A percentile compares a stretch with the other conserved stretches of the same genome.
These are phyloP conservation scores for Valencia hispanica DNA, from an alignment of 2,797 vertebrate genomes.

Conservation along the genomic window DNA sequence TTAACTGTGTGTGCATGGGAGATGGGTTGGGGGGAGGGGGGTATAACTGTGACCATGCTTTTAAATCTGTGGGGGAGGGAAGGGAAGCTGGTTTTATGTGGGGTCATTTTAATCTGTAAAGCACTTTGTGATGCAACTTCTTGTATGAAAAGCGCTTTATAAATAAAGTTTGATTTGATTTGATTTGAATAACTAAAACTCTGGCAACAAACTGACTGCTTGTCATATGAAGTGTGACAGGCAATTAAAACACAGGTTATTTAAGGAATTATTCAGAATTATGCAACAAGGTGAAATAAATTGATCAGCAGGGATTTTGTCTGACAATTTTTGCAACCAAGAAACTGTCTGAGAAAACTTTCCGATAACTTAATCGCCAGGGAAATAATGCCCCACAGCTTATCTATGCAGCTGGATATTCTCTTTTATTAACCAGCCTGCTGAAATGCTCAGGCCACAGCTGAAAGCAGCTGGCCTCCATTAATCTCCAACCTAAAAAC, in stretches of 20 bases:
- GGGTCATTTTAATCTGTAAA: no score
- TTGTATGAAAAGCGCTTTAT: no score
- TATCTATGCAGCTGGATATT: constrained; percentile 46
- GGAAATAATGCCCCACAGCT: constrained; percentile 4
- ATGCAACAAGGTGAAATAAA: background rate
- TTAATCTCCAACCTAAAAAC: constrained; percentile 80
- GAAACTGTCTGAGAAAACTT: background rate
- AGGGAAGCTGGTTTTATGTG: no score
- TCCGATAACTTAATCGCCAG: background rate
- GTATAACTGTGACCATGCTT: no score
- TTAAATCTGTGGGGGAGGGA: no score
- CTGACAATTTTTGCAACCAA: background rate
- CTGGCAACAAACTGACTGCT: constrained; percentile 18
- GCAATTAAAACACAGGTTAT: background rate
- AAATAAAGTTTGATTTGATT: no score
- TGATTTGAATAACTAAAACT: constrained; percentile 23
- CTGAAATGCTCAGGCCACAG: constrained; percentile 53
- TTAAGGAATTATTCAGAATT: background rate
- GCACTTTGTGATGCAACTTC: no score
- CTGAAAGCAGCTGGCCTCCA: constrained; percentile 70
- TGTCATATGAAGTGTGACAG: constrained; percentile 22
- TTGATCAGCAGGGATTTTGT: background rate
- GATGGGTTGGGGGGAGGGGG: no score
- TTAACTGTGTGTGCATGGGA: no score
- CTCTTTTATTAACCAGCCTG: constrained; percentile 53